Percentiles rank a stretch among this genome's conserved stretches.
phyloP scores from a whole-genome alignment of 2,888 invertebrate species.

The Ptilodon capucinus region DNA sequence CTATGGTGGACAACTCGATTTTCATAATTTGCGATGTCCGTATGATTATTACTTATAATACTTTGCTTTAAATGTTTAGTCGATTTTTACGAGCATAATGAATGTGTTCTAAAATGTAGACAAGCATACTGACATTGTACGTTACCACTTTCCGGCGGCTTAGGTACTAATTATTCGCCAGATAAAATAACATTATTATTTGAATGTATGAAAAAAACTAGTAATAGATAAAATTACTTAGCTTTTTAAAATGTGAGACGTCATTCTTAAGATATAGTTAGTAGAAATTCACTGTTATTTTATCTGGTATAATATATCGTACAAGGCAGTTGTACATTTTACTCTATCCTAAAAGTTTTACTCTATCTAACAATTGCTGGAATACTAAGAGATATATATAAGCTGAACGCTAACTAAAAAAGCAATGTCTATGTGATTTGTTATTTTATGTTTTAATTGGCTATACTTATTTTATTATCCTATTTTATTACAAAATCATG shows the following conservation, averaged over 20 bases:
- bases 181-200: constrained; percentile 26
- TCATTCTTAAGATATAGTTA: too few relatives aligned
- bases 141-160: constrained; percentile 38
- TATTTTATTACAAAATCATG: too few relatives aligned
- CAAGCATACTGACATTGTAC: constrained; percentile 24
- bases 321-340: constrained; percentile 61
- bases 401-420: constrained; percentile 3
- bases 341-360: constrained; percentile 35
- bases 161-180: constrained; percentile 39
- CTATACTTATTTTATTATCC: too few relatives aligned
- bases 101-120: too few relatives aligned
- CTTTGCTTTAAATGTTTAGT: too few relatives aligned
- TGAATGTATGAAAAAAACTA: too few relatives aligned
- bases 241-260: too few relatives aligned
- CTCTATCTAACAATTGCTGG: constrained; percentile 39
- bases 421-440: constrained; percentile 23
- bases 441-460: constrained; percentile 36
- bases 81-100: not conserved
- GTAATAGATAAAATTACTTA: too few relatives aligned
- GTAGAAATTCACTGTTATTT: too few relatives aligned
- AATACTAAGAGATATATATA: too few relatives aligned
- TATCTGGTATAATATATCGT: constrained; percentile 48
- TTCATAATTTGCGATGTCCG: not conserved
- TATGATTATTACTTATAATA: not conserved
- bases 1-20: not conserved